Percentiles rank a stretch among this genome's conserved stretches.
phyloP scores from a whole-genome alignment of 2,113 vertebrate species.

The Dissostichus mawsoni region DNA sequence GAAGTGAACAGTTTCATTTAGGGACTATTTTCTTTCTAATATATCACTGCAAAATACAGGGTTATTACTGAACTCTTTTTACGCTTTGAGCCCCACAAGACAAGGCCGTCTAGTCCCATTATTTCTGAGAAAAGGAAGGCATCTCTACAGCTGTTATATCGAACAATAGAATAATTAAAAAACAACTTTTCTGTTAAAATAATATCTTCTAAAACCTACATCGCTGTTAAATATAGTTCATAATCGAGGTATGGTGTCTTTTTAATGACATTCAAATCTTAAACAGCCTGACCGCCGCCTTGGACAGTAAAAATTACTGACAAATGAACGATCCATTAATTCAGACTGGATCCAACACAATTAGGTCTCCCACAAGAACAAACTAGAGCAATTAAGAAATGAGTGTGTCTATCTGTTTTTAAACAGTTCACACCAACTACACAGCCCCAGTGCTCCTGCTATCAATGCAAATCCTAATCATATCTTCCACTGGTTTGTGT shows the following conservation, averaged over 20 bases:
- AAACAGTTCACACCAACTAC: conserved; percentile 13
- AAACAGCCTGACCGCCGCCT: background rate
- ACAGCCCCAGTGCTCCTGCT: background rate
- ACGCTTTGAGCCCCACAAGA: too few species aligned
- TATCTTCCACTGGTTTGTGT: background rate
- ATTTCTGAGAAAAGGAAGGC: too few species aligned
- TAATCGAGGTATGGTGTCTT: background rate
- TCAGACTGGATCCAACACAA: conserved; percentile 7
- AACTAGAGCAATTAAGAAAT: background rate
- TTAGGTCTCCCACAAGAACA: conserved; percentile 15
- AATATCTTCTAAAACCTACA: background rate
- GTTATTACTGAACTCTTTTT: too few species aligned
- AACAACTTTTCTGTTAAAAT: background rate
- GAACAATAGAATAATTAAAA: too few species aligned
- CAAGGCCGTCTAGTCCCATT: too few species aligned
- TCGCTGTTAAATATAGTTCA: background rate
- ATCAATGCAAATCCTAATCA: conserved; percentile 1
- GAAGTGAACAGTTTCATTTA: too few species aligned
- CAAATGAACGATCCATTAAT: conserved; percentile 32
- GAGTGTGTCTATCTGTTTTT: background rate
- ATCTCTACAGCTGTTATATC: too few species aligned
- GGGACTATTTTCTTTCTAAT: too few species aligned
- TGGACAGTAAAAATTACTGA: background rate
- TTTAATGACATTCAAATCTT: conserved; percentile 8
- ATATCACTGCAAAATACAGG: too few species aligned